Evolutionary conservation across 2,113 vertebrate genomes (phyloP), one percentile per base, ranked within the genome.

Genomic region (Sturnus vulgaris): DNA sequence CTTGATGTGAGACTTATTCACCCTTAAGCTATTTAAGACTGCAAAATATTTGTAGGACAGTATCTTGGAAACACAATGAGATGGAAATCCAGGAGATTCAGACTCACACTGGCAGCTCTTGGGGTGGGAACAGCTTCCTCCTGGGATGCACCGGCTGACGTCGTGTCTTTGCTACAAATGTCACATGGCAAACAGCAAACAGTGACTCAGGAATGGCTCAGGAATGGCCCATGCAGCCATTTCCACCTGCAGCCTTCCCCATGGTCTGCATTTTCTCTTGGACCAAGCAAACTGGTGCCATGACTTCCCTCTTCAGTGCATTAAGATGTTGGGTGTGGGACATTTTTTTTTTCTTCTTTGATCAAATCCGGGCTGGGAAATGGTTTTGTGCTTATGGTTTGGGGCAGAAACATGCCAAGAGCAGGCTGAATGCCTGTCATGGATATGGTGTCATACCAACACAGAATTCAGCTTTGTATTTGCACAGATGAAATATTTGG

Each of bases 61-160:
- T 97, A 90, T 96, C 96, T 97, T 97, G 89, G 96, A 93, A 95
- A 97, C 96, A 96, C 88, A 86, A 81, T 68, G 84, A 40, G 80
- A 84, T 80, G 57, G 89, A 96, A 96, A 96, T 92, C 50, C 85
- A 96, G 92, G 60, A 88, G 79, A 33, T 84, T 85, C 65, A 49
- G 80, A 9, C 57, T 83, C 12, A 0, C 8, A 5, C 53, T 39
- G 60, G 72, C 39, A 68, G 52, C 71, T 40, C 70, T 57, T 3
- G 56, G 91, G 77, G 77, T 73, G 90, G 72, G 59, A 79, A 11
- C 16, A 5, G 5, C 64, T 96, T 97, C 93, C 76, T 82, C 72
- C 66, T 82, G 4, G 10, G 63, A 77, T 12, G n/a, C 31, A 30
- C 30, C 3, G 11, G 8, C 65, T 18, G 57, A 53, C 23, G 8